These are phyloP conservation scores for Oscheius sp. DNA, from an alignment of 2,888 invertebrate genomes.

Conservation along the genomic window DNA sequence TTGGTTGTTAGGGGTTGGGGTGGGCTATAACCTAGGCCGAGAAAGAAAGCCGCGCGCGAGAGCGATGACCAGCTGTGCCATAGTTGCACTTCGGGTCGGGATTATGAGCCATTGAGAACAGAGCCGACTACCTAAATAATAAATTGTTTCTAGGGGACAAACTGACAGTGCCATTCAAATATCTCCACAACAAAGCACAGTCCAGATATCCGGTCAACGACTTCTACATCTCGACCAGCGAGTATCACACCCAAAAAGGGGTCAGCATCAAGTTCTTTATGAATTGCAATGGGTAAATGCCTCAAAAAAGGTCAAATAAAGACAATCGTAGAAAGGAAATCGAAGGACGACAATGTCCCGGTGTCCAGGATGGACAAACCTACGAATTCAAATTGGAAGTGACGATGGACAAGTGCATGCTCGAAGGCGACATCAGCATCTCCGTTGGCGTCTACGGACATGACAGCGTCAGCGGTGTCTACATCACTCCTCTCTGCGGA, in stretches of 20 bases:
- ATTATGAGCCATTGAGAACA: slow-evolving; percentile 5
- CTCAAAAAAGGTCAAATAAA: neutral
- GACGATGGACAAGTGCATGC: slow-evolving; percentile 60
- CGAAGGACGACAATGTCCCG: slow-evolving; percentile 58
- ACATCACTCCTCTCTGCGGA: slow-evolving; percentile 69
- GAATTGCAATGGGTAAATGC: slow-evolving; percentile 62
- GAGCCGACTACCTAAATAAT: neutral
- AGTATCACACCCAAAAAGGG: slow-evolving; percentile 53
- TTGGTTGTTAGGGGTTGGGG: neutral
- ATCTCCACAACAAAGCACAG: slow-evolving; percentile 56
- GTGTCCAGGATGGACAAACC: slow-evolving; percentile 52
- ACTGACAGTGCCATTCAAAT: slow-evolving; percentile 63
- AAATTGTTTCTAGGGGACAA: slow-evolving; percentile 27
- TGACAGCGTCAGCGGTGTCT: slow-evolving; percentile 50
- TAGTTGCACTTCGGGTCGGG: slow-evolving; percentile 8
- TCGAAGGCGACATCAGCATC: slow-evolving; percentile 62
- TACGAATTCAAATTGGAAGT: slow-evolving; percentile 60
- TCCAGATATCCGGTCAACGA: slow-evolving; percentile 50
- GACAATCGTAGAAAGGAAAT: slow-evolving; percentile 48
- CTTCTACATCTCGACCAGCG: slow-evolving; percentile 64
- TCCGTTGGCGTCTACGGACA: slow-evolving; percentile 70
- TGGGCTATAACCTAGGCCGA: slow-evolving; percentile 4
- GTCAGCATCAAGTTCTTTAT: slow-evolving; percentile 64
- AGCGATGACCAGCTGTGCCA: slow-evolving; percentile 17
- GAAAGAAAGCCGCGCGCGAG: slow-evolving; percentile 13